phyloP scores from a whole-genome alignment of 1,140 invertebrate genomes.

The Oscheius sp. region DNA sequence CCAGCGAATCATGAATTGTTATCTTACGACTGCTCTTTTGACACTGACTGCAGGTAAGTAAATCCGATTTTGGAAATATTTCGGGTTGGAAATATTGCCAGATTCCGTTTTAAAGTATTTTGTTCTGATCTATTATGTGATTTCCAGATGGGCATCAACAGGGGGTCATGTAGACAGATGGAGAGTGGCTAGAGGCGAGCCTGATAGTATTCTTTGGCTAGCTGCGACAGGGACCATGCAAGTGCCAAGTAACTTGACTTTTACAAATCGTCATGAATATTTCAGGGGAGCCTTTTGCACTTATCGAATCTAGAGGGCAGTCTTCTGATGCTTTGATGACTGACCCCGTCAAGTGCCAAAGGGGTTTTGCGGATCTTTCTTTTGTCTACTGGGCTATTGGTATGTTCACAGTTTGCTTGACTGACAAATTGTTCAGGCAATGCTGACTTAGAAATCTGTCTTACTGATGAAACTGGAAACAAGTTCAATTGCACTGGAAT shows the following conservation, averaged over 20 bases:
- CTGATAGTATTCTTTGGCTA: constrained; percentile 55
- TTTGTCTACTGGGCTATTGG: constrained; percentile 59
- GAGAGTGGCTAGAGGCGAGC: constrained; percentile 54
- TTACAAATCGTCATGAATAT: not conserved
- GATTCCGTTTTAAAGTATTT: not conserved
- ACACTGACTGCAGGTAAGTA: constrained; percentile 47
- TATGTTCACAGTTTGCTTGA: constrained; percentile 9
- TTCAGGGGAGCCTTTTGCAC: constrained; percentile 54
- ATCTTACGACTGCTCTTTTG: constrained; percentile 54
- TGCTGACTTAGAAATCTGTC: constrained; percentile 56
- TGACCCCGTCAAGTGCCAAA: constrained; percentile 51
- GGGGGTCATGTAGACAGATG: constrained; percentile 47
- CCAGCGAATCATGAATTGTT: constrained; percentile 28
- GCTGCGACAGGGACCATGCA: constrained; percentile 61
- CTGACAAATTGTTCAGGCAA: constrained; percentile 37
- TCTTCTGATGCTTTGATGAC: constrained; percentile 49
- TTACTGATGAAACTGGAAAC: constrained; percentile 48
- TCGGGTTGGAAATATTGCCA: no score
- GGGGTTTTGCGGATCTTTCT: constrained; percentile 46
- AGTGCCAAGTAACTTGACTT: constrained; percentile 47
- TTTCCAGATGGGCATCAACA: constrained; percentile 29
- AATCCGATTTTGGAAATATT: no score
- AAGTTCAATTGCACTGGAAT: constrained; percentile 58
- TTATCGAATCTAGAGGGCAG: constrained; percentile 51
- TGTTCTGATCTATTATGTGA: not conserved